A percentile compares a stretch with the other conserved stretches of the same genome.
Evolutionary conservation across 1,140 invertebrate species (phyloP).

Genomic region (Bombus picipes): DNA sequence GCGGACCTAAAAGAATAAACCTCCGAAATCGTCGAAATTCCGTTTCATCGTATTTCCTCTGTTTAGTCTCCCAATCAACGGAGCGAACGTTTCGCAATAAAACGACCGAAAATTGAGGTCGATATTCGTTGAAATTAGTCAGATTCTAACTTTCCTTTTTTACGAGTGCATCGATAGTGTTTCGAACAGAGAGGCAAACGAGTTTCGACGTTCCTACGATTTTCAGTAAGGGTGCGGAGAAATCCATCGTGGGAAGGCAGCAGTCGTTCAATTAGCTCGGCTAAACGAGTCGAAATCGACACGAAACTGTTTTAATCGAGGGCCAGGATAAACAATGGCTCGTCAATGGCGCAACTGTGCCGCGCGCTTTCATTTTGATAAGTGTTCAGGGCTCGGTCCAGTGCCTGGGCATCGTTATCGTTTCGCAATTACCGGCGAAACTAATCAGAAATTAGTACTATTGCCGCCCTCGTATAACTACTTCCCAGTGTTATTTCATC

Average conservation of each 20-base stretch:
- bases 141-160: not conserved
- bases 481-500: slow-evolving; percentile 44
- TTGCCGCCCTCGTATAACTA: slow-evolving; percentile 13
- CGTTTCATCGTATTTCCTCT: not conserved
- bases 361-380: slow-evolving; percentile 30
- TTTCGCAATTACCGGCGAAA: slow-evolving; percentile 36
- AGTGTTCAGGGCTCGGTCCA: not conserved
- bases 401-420: slow-evolving; percentile 32
- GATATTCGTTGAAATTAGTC: too few relatives aligned
- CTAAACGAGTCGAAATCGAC: slow-evolving; percentile 7
- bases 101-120: not conserved
- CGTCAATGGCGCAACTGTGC: not conserved
- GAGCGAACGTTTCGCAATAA: not conserved
- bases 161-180: not conserved
- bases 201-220: not conserved
- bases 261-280: not conserved
- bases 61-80: not conserved
- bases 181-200: not conserved
- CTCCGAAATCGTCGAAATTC: not conserved
- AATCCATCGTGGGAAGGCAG: not conserved
- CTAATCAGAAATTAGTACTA: slow-evolving; percentile 46
- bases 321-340: slow-evolving; percentile 7
- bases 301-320: slow-evolving; percentile 18
- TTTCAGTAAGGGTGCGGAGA: too few relatives aligned
- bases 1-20: not conserved